Evolutionary conservation across 2,113 vertebrate species (phyloP), one percentile per base, ranked within the genome.

Genomic region (Hypocryptadius cinnamomeus): DNA sequence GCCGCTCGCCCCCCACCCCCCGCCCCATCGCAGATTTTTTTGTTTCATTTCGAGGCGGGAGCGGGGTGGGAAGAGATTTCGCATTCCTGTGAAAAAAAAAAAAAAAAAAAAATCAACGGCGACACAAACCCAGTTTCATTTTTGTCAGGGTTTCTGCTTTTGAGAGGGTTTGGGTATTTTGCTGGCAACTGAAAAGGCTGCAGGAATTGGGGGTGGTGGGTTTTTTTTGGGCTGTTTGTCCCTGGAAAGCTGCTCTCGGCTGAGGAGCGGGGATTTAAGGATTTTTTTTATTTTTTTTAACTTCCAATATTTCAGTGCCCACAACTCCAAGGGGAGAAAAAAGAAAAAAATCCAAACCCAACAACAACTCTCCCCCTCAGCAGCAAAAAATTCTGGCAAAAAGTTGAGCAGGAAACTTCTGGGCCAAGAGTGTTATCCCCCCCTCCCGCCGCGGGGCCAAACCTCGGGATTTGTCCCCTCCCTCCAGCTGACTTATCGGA

Each of bases 101-200:
- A 47, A 48, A 48, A 48, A 50, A 83, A 72, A 85, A 83, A 79
- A 79, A 88, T 63, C 73, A 81, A 82, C 42, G 57, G 87, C 92
- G 83, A 89, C 90, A 94, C 94, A 95, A 95, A 92, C 92, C 84
- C 87, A 82, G 83, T 94, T 94, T 95, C 92, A 85, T 92, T 92
- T 92, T 91, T 95, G 94, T 87, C 92, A 95, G 89, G 88, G 89
- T 89, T 95, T 79, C 73, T 92, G 89, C 81, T 76, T 87, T 94
- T 14, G 61, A 74, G 87, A 94, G 84, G 84, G 33, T 94, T 95
- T 85, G 87, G 92, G 76, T 85, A 91, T 92, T 91, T 92, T 63
- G 87, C 70, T 90, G 90, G 92, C 92, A 94, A 85, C 37, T 1
- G 47, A 88, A 85, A 74, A 94, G 76, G 84, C 92, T 94, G 94